Conservation (phyloP, 2,113 vertebrate genomes). For the Tautogolabrus adspersus region DNA sequence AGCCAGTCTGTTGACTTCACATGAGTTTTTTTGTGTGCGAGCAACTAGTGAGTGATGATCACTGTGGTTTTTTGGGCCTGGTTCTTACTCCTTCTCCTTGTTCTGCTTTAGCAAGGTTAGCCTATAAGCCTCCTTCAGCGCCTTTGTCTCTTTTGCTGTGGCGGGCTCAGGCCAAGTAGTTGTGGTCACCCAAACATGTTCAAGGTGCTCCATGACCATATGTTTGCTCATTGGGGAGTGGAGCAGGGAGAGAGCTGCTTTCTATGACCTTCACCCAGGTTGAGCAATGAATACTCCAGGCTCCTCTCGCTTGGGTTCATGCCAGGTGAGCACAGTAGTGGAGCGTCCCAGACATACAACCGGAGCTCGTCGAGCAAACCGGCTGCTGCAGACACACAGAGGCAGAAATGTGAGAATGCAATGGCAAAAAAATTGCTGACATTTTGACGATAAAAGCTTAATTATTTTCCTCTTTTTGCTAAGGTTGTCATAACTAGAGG, state of each 20-base stretch:
- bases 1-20: conserved; percentile 5
- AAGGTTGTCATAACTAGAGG: background rate
- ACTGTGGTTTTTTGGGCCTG: conserved; percentile 19
- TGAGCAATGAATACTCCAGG: conserved; percentile 82
- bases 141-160: conserved; percentile 49
- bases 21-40: conserved; percentile 17
- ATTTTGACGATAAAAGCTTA: background rate
- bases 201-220: conserved; percentile 85
- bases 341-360: conserved; percentile 50
- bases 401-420: background rate
- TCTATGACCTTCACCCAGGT: conserved; percentile 82
- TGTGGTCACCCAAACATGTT: conserved; percentile 78
- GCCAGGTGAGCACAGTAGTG: conserved; percentile 78
- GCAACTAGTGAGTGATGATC: conserved; percentile 44
- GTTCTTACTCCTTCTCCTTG: conserved; percentile 51
- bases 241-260: conserved; percentile 74
- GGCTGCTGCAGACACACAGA: background rate
- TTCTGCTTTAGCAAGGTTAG: conserved; percentile 53
- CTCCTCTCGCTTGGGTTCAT: conserved; percentile 79
- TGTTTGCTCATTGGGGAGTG: conserved; percentile 83
- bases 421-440: background rate
- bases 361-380: conserved; percentile 31
- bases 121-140: conserved; percentile 44
- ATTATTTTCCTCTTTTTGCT: background rate
- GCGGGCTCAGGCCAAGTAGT: conserved; percentile 56